Base-by-base conservation (phyloP, 2,113 vertebrate species). In the Sinocyclocheilus anophthalmus region DNA sequence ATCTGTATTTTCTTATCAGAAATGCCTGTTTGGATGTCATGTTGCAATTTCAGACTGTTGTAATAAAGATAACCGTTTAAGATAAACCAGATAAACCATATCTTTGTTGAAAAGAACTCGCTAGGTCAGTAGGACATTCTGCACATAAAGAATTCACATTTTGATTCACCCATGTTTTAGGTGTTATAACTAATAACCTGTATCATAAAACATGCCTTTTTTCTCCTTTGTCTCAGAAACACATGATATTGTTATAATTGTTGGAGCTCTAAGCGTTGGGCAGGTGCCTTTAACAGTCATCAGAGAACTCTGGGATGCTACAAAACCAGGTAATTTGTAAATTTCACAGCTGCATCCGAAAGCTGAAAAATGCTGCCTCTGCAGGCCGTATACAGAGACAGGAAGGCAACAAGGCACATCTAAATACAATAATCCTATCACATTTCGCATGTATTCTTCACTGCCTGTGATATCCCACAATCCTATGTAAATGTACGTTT, bases 241-340 rank as follows among this genome's bases (percentile, higher is more conserved):
- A 1, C 98, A 96, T 76, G 96, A 99, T 0, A 94, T 95, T 0
- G 96, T 96, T 83, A 86, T 96, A 26, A 92, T 96, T 0, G 95
- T 96, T 53, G 97, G 97, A 5, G 96, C 94, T 0, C 94, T 98
- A 79, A 96, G 96, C 48, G 87, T 85, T 0, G 95, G 96, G 50
- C 95, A 98, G 0, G 94, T 97, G 65, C 94, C 96, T 0, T 90
- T 86, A 84, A 14, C 67, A 0, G 93, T 93, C 0, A 24, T 97
- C 45, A 93, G 93, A 22, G 95, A 98, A 87, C 90, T 98, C 84
- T 95, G 95, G 65, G 92, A 90, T 2, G 95, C 93, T 79, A 92
- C 96, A 85, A 98, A 96, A 88, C 91, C 94, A 85, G 97, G 97
- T 98, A 55, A 45, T 8, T 2, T 77, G 85, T 93, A 16, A 2